Base-by-base conservation (phyloP, 2,888 invertebrate species). In the Oscheius sp. region DNA sequence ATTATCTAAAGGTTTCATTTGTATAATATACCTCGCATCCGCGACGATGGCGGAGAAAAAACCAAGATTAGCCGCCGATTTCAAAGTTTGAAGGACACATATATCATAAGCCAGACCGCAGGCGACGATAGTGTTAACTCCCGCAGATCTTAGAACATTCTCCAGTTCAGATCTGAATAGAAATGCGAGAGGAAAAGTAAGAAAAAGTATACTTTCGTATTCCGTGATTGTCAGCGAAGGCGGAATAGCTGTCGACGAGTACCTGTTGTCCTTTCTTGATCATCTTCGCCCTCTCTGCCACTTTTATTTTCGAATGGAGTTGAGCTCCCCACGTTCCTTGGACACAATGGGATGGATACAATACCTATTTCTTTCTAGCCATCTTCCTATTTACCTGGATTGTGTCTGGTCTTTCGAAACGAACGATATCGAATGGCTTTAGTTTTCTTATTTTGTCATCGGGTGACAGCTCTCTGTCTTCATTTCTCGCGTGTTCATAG, bases 161-260 rank as follows among this genome's bases (percentile, higher is more conserved):
- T 92, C 91, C 49, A 96, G 89, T 12, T 92, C 91, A 4, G 95
- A 95, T 86, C 94, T 92, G 0, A 28, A 44, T 2, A 4, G 2
- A 6, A 12, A 12, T 6, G 4, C 14, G 4, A 12, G 12, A 41
- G n/a, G 12, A 41, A 4, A 41, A 22, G n/a, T 14, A 41, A 22
- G 24, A 2, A 1, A 20, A 56, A 32, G 22, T 20, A 36, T 4
- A 81, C 82, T 75, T 80, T 32, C 73, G 76, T 71, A 93, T 88
- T 87, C 93, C 94, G 88, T 93, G 93, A 88, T 97, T 97, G 88
- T 97, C 96, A 93, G 94, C 95, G 89, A 97, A 97, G 50, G 95
- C 96, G 0, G 95, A 95, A 88, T 97, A 97, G 1, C 95, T 94
- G 88, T 97, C 97, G 67, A 96, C 93, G 79, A 94, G 93, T 0